Percentiles rank a stretch among this genome's conserved stretches.
These are phyloP conservation scores for Camponotus pennsylvanicus DNA, from an alignment of 1,140 invertebrate genomes.

Conservation along the genomic window DNA sequence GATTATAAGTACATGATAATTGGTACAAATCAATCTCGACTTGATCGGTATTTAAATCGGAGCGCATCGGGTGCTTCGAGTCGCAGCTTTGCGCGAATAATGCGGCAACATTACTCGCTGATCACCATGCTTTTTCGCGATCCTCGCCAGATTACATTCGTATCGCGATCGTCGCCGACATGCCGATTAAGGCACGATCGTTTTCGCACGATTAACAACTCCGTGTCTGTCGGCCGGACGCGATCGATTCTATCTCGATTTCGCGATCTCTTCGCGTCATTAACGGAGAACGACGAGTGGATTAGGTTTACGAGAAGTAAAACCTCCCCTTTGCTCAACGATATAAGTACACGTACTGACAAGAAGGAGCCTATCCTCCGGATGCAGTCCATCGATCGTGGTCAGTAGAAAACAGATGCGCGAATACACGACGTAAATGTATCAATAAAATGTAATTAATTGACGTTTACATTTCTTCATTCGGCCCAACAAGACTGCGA, in stretches of 20 bases:
- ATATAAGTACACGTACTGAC: slow-evolving; percentile 4
- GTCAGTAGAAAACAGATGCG: slow-evolving; percentile 69
- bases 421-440: slow-evolving; percentile 82
- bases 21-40: slow-evolving; percentile 38
- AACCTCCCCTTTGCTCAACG: not conserved
- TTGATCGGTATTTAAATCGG: slow-evolving; percentile 57
- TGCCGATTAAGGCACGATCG: slow-evolving; percentile 64
- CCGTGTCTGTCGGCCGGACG: slow-evolving; percentile 22
- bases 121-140: slow-evolving; percentile 70
- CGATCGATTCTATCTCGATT: slow-evolving; percentile 74
- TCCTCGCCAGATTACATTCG: slow-evolving; percentile 61
- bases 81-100: slow-evolving; percentile 38
- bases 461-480: slow-evolving; percentile 84
- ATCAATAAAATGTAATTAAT: slow-evolving; percentile 85
- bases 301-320: slow-evolving; percentile 35
- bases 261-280: slow-evolving; percentile 63
- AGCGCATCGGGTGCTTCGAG: slow-evolving; percentile 23
- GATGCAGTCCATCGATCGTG: not conserved
- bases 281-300: slow-evolving; percentile 65
- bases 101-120: slow-evolving; percentile 64
- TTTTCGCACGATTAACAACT: slow-evolving; percentile 68
- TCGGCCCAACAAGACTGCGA: slow-evolving; percentile 81
- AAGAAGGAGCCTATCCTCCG: slow-evolving; percentile 15
- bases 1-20: slow-evolving; percentile 29
- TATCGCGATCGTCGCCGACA: slow-evolving; percentile 66